Percentiles rank a stretch among this genome's conserved stretches.
These are phyloP conservation scores for Dicyrtoma fusca DNA, from an alignment of 2,888 invertebrate genomes.

Conservation along the genomic window DNA sequence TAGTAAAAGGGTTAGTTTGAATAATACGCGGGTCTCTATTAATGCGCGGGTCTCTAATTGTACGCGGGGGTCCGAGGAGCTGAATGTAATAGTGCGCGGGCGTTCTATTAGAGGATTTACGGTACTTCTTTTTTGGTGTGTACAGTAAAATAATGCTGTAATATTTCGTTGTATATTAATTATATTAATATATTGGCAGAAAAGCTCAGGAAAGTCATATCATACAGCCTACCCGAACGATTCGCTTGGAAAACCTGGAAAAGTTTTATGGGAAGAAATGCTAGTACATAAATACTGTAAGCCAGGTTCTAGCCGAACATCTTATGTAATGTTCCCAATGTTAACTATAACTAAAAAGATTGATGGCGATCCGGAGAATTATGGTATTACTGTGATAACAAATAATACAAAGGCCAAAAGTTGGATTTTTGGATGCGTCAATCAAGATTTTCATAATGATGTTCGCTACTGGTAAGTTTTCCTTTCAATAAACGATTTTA, in stretches of 20 bases:
- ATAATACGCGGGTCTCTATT: too few relatives aligned
- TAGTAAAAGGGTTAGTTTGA: too few relatives aligned
- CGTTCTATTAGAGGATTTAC: too few relatives aligned
- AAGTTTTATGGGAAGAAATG: constrained; percentile 35
- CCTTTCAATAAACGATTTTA: background rate
- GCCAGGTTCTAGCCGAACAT: constrained; percentile 39
- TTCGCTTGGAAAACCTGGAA: constrained; percentile 33
- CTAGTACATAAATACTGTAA: constrained; percentile 28
- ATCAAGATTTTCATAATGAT: constrained; percentile 61
- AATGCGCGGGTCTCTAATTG: too few relatives aligned
- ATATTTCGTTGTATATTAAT: too few relatives aligned
- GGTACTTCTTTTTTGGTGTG: too few relatives aligned
- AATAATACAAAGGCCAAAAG: constrained; percentile 71
- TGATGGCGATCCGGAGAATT: constrained; percentile 64
- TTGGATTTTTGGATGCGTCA: constrained; percentile 79
- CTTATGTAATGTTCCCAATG: constrained; percentile 69
- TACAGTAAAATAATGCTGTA: too few relatives aligned
- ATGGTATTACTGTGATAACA: constrained; percentile 70
- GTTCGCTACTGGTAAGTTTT: constrained; percentile 58
- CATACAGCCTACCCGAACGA: constrained; percentile 35
- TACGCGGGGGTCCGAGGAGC: too few relatives aligned
- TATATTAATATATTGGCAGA: constrained; percentile 3
- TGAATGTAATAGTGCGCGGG: too few relatives aligned
- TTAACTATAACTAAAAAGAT: constrained; percentile 56
- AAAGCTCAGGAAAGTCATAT: constrained; percentile 42